Percentiles rank a stretch among this genome's conserved stretches.
phyloP scores from a whole-genome alignment of 2,888 invertebrate species.

The Exephanes ischioxanthus region DNA sequence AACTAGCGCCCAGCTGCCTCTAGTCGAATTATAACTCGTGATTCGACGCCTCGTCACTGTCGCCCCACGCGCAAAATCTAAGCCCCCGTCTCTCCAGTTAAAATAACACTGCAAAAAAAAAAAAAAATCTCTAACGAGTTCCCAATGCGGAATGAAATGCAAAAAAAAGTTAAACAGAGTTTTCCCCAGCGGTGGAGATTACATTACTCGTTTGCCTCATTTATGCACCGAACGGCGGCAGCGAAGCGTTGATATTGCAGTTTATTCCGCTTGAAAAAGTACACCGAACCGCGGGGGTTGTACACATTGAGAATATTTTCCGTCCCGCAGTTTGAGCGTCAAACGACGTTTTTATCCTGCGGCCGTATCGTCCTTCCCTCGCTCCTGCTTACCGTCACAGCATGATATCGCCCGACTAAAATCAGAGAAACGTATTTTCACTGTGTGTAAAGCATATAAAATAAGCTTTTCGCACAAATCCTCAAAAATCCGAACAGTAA shows the following conservation, averaged over 20 bases:
- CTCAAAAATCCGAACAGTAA: not conserved
- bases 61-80: not conserved
- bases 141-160: slow-evolving; percentile 1
- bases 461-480: not conserved
- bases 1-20: not conserved
- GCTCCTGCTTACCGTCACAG: not conserved
- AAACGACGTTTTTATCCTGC: not conserved
- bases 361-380: not conserved
- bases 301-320: slow-evolving; percentile 21
- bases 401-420: not conserved
- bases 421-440: not conserved
- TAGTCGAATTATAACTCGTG: not conserved
- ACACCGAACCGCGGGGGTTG: not conserved
- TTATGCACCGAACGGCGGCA: slow-evolving; percentile 26
- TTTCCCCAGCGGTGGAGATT: slow-evolving; percentile 22
- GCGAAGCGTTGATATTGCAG: slow-evolving; percentile 17
- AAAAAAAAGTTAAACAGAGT: not conserved
- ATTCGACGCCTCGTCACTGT: not conserved
- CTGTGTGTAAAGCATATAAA: not conserved
- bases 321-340: slow-evolving; percentile 2
- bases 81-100: not conserved
- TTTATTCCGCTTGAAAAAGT: slow-evolving; percentile 27
- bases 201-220: slow-evolving; percentile 14
- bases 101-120: not conserved
- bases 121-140: not conserved